Conservation (phyloP, 2,113 vertebrate genomes). For the Hipposideros armiger region DNA sequence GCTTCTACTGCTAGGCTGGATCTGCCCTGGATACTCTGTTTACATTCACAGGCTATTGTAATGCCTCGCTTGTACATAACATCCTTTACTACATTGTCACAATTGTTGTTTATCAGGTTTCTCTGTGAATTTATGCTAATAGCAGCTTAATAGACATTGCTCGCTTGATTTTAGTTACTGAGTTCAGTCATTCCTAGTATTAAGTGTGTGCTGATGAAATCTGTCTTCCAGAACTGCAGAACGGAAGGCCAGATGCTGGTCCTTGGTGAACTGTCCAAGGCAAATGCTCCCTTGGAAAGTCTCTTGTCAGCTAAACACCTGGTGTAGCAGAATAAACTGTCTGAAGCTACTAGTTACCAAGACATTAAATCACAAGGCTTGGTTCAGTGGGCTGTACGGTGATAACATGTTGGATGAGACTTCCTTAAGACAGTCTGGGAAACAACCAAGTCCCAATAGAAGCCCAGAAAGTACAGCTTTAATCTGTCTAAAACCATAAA, state of each 20-base stretch:
- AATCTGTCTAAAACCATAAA: constrained; percentile 8
- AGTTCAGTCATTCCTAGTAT: background rate
- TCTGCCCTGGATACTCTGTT: background rate
- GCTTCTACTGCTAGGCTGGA: background rate
- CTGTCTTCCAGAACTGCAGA: background rate
- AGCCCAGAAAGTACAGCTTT: background rate
- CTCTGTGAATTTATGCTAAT: background rate
- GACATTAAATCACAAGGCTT: background rate
- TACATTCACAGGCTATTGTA: background rate
- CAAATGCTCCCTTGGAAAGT: background rate
- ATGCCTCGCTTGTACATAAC: background rate
- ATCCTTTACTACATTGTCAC: background rate
- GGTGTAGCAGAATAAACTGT: background rate
- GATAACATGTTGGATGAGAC: background rate
- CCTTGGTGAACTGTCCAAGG: background rate
- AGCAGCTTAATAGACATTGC: background rate
- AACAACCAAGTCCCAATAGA: background rate
- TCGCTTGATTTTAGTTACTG: constrained; percentile 11
- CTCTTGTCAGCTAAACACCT: background rate
- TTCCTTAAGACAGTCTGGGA: constrained; percentile 12
- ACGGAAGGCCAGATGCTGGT: background rate
- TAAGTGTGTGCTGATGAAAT: background rate
- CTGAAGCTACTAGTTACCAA: background rate
- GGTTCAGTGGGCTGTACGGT: background rate
- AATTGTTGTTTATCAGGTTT: background rate